Percentiles rank a stretch among this genome's conserved stretches.
Evolutionary conservation across 2,113 vertebrate genomes (phyloP).

Genomic region (Polyodon spathula): DNA sequence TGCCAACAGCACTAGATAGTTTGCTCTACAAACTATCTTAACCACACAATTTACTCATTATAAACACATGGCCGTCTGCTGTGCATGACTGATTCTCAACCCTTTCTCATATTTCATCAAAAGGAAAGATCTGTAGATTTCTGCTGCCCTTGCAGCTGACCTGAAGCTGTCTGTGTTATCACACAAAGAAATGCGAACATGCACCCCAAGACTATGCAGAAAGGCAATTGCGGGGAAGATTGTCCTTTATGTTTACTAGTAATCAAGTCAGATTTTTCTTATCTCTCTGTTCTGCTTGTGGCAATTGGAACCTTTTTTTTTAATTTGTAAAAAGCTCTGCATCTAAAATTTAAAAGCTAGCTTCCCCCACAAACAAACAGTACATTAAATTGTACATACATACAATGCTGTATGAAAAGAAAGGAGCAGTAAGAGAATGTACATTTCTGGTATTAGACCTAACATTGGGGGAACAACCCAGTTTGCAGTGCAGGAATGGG

Average conservation of each 20-base stretch:
- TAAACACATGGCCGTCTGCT: no score
- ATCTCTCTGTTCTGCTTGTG: conserved; percentile 6
- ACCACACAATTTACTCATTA: no score
- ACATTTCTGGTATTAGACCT: conserved; percentile 34
- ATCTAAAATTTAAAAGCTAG: conserved; percentile 14
- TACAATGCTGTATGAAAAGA: conserved; percentile 5
- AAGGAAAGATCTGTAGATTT: conserved; percentile 36
- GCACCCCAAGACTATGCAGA: conserved; percentile 10
- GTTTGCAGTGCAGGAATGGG: no score
- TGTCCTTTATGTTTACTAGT: conserved; percentile 36
- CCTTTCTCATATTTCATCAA: no score
- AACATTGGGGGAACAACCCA: no score
- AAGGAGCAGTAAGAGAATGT: conserved; percentile 20
- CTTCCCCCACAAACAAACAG: conserved; percentile 17
- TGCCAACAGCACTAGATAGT: no score
- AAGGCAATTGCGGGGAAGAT: conserved; percentile 35
- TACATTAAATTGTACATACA: background rate
- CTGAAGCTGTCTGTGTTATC: conserved; percentile 24
- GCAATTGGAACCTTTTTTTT: conserved; percentile 10
- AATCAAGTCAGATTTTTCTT: conserved; percentile 29
- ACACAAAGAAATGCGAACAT: conserved; percentile 17
- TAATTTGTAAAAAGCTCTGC: background rate
- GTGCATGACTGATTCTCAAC: no score
- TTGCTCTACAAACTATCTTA: no score
- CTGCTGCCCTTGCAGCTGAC: conserved; percentile 36